Evolutionary conservation across 2,113 vertebrate species (phyloP).

Genomic region (Coryphaenoides rupestris): DNA sequence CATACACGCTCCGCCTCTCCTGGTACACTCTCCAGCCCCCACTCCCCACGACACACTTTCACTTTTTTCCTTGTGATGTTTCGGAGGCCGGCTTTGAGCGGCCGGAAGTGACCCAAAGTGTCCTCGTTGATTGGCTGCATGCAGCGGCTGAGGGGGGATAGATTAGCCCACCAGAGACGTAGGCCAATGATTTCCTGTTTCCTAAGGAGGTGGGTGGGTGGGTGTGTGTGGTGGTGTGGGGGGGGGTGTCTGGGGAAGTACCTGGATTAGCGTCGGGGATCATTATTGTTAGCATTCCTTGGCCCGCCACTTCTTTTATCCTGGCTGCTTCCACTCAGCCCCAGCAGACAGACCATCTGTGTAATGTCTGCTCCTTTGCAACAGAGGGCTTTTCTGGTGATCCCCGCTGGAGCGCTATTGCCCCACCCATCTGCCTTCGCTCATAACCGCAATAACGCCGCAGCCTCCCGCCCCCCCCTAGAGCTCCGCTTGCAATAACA

Average conservation of each 20-base stretch:
- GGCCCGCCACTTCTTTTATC: constrained; percentile 29
- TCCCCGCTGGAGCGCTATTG: constrained; percentile 54
- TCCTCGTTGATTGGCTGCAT: constrained; percentile 48
- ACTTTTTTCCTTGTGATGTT: constrained; percentile 32
- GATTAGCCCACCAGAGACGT: constrained; percentile 29
- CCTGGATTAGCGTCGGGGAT: constrained; percentile 70
- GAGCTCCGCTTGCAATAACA: neutral
- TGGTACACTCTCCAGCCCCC: constrained; percentile 2
- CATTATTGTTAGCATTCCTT: constrained; percentile 68
- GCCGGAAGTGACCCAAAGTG: constrained; percentile 45
- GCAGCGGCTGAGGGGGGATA: constrained; percentile 22
- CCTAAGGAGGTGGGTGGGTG: constrained; percentile 33
- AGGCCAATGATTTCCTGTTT: constrained; percentile 56
- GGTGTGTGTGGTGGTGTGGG: neutral
- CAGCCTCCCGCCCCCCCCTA: neutral
- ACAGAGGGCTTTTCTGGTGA: constrained; percentile 43
- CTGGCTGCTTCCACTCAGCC: constrained; percentile 25
- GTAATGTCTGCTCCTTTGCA: constrained; percentile 49
- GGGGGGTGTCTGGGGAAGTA: constrained; percentile 46
- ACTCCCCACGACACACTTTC: constrained; percentile 8
- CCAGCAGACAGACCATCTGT: constrained; percentile 45
- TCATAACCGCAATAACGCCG: constrained; percentile 20
- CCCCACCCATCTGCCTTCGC: constrained; percentile 54
- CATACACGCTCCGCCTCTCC: constrained; percentile 13
- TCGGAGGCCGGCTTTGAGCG: constrained; percentile 34